These are phyloP conservation scores for Apodemus agrarius DNA, from an alignment of 2,797 vertebrate species.

Conservation along the genomic window DNA sequence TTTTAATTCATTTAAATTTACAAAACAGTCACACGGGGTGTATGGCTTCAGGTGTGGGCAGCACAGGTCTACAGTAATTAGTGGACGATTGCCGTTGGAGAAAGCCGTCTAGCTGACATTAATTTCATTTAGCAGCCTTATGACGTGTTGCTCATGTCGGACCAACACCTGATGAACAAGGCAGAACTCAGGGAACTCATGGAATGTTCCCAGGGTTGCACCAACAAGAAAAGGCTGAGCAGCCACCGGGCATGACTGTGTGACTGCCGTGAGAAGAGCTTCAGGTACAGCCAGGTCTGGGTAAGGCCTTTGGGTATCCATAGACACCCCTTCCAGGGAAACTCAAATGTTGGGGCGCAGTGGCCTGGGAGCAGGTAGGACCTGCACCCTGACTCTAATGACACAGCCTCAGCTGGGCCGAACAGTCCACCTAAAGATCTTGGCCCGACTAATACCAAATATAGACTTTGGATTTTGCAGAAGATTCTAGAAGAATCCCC, in stretches of 20 bases:
- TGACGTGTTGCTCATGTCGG: too few relatives aligned
- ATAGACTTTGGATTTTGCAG: background rate
- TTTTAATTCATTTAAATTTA: conserved; percentile 22
- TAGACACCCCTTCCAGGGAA: background rate
- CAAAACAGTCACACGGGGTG: background rate
- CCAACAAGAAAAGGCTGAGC: background rate
- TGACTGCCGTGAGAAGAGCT: background rate
- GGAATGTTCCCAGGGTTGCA: background rate
- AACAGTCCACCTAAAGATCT: background rate
- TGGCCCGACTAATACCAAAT: background rate
- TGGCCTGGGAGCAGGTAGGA: background rate
- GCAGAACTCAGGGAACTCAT: background rate
- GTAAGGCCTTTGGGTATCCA: background rate
- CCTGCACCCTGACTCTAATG: background rate
- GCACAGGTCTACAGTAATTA: background rate
- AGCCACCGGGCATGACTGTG: background rate
- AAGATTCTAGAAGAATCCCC: conserved; percentile 39
- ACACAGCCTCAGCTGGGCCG: background rate
- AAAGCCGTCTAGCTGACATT: background rate
- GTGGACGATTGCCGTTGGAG: background rate
- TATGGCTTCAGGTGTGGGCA: background rate
- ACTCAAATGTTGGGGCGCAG: too few relatives aligned
- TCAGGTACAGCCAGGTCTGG: background rate
- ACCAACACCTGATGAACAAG: background rate
- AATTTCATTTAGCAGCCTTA: background rate